Base-by-base conservation (phyloP, 2,113 vertebrate species). In the Diphyllodes magnificus region DNA sequence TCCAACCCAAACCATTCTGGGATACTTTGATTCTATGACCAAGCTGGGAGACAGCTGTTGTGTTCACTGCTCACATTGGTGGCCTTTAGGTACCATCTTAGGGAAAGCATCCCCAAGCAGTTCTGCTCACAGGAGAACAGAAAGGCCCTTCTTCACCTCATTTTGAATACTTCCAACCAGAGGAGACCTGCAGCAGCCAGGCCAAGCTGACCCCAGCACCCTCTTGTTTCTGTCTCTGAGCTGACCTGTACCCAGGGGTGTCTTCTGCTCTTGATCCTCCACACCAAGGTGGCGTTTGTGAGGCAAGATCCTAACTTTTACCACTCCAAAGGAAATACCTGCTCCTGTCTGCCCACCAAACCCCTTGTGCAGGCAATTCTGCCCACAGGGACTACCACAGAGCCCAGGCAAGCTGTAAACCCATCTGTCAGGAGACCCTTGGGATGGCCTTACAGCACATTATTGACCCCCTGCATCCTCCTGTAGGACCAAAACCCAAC, bases 11-110 rank as follows among this genome's bases (percentile, higher is more conserved):
- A 49, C 2, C 9, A 13, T 16, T 19, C 45, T 24, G 5, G 2
- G 45, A 23, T 45, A 69, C 33, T 61, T 9, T 50, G 59, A 33
- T 39, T 50, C 57, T 19, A 0, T 15, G 17, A 23, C 35, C 27
- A 33, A 85, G 37, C 18, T 51, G 44, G 71, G 49, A 66, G 9
- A 15, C 39, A 64, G n/a, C 7, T 1, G 0, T 12, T n/a, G 6
- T 44, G 11, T 28, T 39, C 47, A 30, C 31, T 1, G 1, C 10
- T 22, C 44, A 24, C 11, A 9, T 1, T 2, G 0, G 10, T 59
- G 53, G 11, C 22, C 2, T 64, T 71, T 60, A 44, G 14, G 21
- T 30, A 49, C n/a, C 45, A 23, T 35, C 31, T 39, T 33, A 19
- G 20, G 39, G 25, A 86, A 69, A 83, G 31, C 19, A 73, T 11